phyloP scores from a whole-genome alignment of 2,113 vertebrate genomes.

The Thunnus thynnus region DNA sequence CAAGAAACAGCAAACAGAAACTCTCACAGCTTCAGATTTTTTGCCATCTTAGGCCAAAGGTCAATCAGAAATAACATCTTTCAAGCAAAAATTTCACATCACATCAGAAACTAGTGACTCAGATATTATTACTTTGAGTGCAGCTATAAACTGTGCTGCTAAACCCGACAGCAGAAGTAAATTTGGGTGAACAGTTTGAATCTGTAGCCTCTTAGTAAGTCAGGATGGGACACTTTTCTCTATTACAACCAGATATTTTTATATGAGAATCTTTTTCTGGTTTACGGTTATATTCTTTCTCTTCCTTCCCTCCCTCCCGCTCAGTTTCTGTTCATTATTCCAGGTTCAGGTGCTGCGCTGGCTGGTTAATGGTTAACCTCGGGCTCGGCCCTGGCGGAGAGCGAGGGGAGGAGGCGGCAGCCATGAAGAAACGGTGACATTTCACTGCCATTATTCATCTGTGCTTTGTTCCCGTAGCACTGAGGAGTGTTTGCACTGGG shows the following conservation, averaged over 20 bases:
- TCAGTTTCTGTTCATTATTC: conserved; percentile 72
- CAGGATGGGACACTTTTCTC: background rate
- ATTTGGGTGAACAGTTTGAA: background rate
- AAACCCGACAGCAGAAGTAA: background rate
- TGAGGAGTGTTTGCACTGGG: conserved; percentile 84
- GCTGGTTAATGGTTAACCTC: conserved; percentile 85
- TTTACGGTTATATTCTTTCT: background rate
- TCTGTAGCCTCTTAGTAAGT: background rate
- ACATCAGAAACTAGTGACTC: background rate
- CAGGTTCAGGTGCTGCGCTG: conserved; percentile 66
- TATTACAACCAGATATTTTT: background rate
- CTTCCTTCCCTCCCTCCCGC: conserved; percentile 21
- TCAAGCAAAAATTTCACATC: background rate
- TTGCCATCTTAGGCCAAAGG: background rate
- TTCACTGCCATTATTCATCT: conserved; percentile 87
- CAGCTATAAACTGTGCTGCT: no score
- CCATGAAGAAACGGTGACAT: conserved; percentile 84
- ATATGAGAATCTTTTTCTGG: background rate
- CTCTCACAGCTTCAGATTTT: background rate
- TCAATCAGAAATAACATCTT: background rate
- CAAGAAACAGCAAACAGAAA: background rate
- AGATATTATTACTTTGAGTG: no score
- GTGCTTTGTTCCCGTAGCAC: conserved; percentile 79
- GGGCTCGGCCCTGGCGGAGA: conserved; percentile 58
- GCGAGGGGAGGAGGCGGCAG: conserved; percentile 69